phyloP scores from a whole-genome alignment of 2,797 vertebrate species.

The Galaxias olidus region DNA sequence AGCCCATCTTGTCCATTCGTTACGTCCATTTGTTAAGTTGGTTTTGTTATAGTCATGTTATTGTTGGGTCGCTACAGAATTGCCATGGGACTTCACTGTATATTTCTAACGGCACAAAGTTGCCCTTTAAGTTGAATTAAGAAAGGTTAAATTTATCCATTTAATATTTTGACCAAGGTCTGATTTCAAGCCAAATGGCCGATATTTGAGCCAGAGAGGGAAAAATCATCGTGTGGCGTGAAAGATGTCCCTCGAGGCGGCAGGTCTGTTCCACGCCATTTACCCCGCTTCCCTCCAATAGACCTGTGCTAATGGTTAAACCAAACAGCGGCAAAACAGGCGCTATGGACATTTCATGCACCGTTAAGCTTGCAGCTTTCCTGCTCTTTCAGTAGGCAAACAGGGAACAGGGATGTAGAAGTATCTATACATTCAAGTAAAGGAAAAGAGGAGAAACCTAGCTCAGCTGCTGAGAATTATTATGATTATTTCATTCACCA shows the following conservation, averaged over 20 bases:
- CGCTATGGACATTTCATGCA: conserved; percentile 60
- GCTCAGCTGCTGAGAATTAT: no score
- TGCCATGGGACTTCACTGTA: no score
- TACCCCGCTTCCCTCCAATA: conserved; percentile 53
- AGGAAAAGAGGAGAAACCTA: background rate
- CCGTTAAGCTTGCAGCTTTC: conserved; percentile 53
- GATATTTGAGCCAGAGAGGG: conserved; percentile 37
- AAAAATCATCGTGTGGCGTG: conserved; percentile 43
- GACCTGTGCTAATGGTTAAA: conserved; percentile 52
- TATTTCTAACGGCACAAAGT: no score
- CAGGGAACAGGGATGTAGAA: conserved; percentile 33
- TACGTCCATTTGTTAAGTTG: no score
- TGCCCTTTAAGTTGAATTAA: no score
- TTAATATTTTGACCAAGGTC: no score
- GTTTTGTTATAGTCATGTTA: no score
- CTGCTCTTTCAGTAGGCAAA: conserved; percentile 36
- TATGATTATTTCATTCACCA: background rate
- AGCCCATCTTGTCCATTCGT: no score
- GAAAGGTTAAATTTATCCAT: no score
- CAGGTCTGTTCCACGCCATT: conserved; percentile 58
- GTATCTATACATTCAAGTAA: background rate
- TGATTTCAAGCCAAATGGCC: no score
- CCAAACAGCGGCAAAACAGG: conserved; percentile 51
- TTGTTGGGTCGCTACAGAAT: no score
- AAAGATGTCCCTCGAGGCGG: conserved; percentile 44